Conservation (phyloP, 2,888 invertebrate species). For the Sisyra terminalis region DNA sequence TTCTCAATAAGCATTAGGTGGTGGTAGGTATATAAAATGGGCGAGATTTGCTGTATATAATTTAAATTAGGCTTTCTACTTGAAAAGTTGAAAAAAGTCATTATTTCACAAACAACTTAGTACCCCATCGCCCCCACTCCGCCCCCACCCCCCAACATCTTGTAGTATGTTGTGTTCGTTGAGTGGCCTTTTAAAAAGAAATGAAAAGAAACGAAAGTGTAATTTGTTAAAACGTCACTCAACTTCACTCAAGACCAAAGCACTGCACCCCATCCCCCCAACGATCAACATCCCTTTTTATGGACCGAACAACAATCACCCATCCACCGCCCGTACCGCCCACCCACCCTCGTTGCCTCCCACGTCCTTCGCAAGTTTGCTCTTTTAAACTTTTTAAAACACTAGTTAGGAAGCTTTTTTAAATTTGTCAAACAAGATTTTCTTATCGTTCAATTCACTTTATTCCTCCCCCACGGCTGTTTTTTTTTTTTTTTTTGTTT, state of each 20-base stretch:
- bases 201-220: constrained; percentile 26
- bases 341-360: neutral
- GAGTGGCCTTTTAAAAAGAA: constrained; percentile 23
- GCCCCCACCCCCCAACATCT: constrained; percentile 18
- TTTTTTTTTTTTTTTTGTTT: neutral
- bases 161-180: constrained; percentile 14
- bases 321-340: neutral
- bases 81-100: no score
- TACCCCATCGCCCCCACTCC: constrained; percentile 15
- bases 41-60: no score
- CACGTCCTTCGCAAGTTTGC: neutral
- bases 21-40: no score
- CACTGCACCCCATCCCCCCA: no score
- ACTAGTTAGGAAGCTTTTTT: constrained; percentile 27
- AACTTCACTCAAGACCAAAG: constrained; percentile 12
- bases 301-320: neutral
- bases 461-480: neutral
- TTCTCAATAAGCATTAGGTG: no score
- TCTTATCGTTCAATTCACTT: constrained; percentile 2
- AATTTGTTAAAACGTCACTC: constrained; percentile 29
- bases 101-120: no score
- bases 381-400: constrained; percentile 25
- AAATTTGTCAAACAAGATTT: constrained; percentile 20
- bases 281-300: no score
- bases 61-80: no score